These are phyloP conservation scores for Protodeltote pygarga DNA, from an alignment of 2,888 invertebrate species.

Conservation along the genomic window DNA sequence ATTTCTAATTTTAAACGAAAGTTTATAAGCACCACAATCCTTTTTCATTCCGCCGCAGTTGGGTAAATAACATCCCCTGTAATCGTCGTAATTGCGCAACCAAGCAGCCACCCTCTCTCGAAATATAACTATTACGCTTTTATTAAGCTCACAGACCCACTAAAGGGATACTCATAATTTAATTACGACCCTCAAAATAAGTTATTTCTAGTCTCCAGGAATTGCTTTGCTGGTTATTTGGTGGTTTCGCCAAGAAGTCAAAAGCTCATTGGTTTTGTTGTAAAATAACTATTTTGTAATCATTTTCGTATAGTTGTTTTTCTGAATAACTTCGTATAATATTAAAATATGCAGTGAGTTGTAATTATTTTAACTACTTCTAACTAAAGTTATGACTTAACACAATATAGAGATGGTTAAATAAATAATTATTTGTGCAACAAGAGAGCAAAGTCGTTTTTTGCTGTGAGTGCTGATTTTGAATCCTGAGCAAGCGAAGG, in stretches of 20 bases:
- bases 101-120: slow-evolving; percentile 68
- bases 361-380: too few relatives aligned
- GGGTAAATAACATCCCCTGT: slow-evolving; percentile 59
- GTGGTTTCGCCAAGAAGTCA: slow-evolving; percentile 51
- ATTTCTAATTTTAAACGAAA: slow-evolving; percentile 31
- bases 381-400: too few relatives aligned
- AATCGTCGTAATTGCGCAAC: slow-evolving; percentile 70
- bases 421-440: too few relatives aligned
- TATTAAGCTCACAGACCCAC: slow-evolving; percentile 80
- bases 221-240: slow-evolving; percentile 61
- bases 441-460: too few relatives aligned
- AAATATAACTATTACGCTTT: slow-evolving; percentile 84
- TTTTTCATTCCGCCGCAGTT: slow-evolving; percentile 48
- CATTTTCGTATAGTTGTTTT: background rate
- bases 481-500: too few relatives aligned
- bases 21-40: slow-evolving; percentile 42
- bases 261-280: slow-evolving; percentile 46
- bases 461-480: too few relatives aligned
- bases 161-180: slow-evolving; percentile 83
- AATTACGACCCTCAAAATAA: slow-evolving; percentile 77
- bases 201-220: slow-evolving; percentile 66
- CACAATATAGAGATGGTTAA: too few relatives aligned
- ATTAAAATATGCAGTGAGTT: too few relatives aligned
- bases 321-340: background rate
- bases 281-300: slow-evolving; percentile 35